These are phyloP conservation scores for Setipinna tenuifilis DNA, from an alignment of 2,797 vertebrate genomes.

Conservation along the genomic window DNA sequence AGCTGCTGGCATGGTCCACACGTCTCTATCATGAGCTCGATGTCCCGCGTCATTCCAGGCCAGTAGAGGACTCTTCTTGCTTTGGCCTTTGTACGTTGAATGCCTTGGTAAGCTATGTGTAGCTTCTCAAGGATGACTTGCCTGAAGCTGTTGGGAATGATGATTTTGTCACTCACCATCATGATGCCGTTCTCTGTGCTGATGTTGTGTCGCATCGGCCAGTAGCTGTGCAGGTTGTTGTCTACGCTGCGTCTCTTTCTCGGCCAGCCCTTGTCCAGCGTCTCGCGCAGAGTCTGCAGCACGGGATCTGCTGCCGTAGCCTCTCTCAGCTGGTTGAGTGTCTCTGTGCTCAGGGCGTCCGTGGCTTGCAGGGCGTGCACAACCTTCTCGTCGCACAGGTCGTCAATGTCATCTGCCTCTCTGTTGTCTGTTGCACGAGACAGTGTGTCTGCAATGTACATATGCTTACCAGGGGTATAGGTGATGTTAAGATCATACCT, in stretches of 20 bases:
- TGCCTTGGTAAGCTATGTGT: constrained; percentile 37
- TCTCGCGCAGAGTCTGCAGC: neutral
- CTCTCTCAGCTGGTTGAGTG: neutral
- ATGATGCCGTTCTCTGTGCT: constrained; percentile 32
- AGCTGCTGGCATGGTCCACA: constrained; percentile 42
- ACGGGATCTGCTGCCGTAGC: neutral
- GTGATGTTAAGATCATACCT: no score
- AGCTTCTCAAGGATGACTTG: constrained; percentile 35
- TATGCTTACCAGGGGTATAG: no score
- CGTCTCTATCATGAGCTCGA: constrained; percentile 38
- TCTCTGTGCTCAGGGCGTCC: neutral
- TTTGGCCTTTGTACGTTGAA: constrained; percentile 45
- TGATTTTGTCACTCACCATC: constrained; percentile 37
- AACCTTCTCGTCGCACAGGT: neutral
- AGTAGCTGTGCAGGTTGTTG: constrained; percentile 16
- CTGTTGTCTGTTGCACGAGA: neutral
- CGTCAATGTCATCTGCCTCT: neutral
- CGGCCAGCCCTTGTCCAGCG: constrained; percentile 16
- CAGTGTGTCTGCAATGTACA: neutral
- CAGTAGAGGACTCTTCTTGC: constrained; percentile 40
- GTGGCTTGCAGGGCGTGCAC: neutral
- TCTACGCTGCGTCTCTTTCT: constrained; percentile 10
- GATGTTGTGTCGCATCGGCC: constrained; percentile 21
- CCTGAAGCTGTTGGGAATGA: constrained; percentile 33
- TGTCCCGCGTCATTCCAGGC: constrained; percentile 37